Evolutionary conservation across 2,888 invertebrate species (phyloP).

Genomic region (Gasteruption jaculator): DNA sequence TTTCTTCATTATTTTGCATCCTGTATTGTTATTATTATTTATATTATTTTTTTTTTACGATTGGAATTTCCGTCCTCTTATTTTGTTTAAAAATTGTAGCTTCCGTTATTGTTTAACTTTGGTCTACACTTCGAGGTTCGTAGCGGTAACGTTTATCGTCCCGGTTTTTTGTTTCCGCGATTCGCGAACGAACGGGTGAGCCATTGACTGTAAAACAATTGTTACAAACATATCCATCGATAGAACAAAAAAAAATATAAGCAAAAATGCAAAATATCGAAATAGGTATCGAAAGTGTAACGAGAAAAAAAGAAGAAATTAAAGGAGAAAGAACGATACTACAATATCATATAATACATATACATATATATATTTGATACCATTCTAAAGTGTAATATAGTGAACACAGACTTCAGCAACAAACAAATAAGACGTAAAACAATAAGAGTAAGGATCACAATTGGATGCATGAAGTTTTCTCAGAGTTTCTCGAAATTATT

Average conservation of each 20-base stretch:
- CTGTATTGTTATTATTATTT: too few relatives aligned
- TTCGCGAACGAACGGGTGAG: too few relatives aligned
- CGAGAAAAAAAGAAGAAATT: constrained; percentile 23
- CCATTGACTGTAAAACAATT: neutral
- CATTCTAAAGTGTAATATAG: constrained; percentile 24
- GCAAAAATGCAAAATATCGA: constrained; percentile 3
- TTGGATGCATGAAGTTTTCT: constrained; percentile 6
- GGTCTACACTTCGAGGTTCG: too few relatives aligned
- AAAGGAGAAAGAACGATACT: constrained; percentile 26
- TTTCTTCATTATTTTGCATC: too few relatives aligned
- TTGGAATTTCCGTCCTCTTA: too few relatives aligned
- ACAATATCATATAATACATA: too few relatives aligned
- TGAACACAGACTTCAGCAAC: too few relatives aligned
- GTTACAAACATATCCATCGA: neutral
- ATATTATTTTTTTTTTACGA: too few relatives aligned
- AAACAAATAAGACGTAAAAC: constrained; percentile 1
- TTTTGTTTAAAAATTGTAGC: too few relatives aligned
- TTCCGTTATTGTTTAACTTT: too few relatives aligned
- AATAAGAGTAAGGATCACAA: constrained; percentile 7
- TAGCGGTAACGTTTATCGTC: too few relatives aligned
- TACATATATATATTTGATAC: constrained; percentile 39
- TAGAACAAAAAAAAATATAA: constrained; percentile 2
- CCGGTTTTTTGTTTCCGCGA: too few relatives aligned
- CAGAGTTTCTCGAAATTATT: constrained; percentile 1
- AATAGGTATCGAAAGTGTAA: constrained; percentile 7